phyloP scores from a whole-genome alignment of 2,888 invertebrate genomes.

The Lordiphosa fenestrarum region DNA sequence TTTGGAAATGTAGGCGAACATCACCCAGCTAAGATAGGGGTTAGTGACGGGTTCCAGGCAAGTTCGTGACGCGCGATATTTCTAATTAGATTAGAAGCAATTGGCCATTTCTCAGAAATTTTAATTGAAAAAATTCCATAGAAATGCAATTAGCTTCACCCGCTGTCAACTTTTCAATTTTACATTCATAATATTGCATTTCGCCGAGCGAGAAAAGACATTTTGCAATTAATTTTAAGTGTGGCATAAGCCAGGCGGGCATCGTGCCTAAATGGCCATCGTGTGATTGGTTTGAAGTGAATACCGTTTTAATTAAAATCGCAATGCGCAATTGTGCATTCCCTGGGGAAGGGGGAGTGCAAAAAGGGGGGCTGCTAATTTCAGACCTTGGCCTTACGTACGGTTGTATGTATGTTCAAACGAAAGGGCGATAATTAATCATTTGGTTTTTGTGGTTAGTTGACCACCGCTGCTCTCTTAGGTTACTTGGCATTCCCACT shows the following conservation, averaged over 20 bases:
- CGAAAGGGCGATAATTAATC: slow-evolving; percentile 65
- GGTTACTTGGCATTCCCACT: slow-evolving; percentile 37
- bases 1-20: neutral
- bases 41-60: slow-evolving; percentile 40
- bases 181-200: slow-evolving; percentile 68
- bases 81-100: slow-evolving; percentile 67
- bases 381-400: slow-evolving; percentile 52
- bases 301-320: slow-evolving; percentile 56
- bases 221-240: slow-evolving; percentile 66
- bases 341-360: neutral
- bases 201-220: slow-evolving; percentile 45
- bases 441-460: slow-evolving; percentile 50
- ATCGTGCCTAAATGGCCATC: slow-evolving; percentile 46
- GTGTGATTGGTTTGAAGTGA: slow-evolving; percentile 21
- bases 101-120: slow-evolving; percentile 66
- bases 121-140: slow-evolving; percentile 70
- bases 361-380: slow-evolving; percentile 39
- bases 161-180: slow-evolving; percentile 69
- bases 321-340: slow-evolving; percentile 29
- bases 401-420: slow-evolving; percentile 42
- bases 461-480: slow-evolving; percentile 23
- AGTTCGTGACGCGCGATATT: slow-evolving; percentile 74
- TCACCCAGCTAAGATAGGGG: neutral
- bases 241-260: slow-evolving; percentile 51
- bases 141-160: slow-evolving; percentile 65